Evolutionary conservation across 2,797 vertebrate genomes (phyloP), one percentile per base, ranked within the genome.

Genomic region (Macroramphosus scolopax): DNA sequence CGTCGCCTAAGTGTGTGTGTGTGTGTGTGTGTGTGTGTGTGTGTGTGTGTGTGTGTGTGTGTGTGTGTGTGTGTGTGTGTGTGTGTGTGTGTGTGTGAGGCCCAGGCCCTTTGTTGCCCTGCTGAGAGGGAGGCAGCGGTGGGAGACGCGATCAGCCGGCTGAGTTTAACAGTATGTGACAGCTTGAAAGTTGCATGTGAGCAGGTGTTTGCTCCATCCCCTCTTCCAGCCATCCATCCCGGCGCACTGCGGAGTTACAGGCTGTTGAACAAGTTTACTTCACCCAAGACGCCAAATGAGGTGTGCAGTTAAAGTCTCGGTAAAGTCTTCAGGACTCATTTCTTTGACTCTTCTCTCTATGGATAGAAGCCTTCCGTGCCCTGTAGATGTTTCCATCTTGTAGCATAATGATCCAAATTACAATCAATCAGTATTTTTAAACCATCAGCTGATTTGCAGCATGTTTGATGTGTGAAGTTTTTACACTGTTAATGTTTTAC

Each of bases 81-180:
- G 60, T 28, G 48, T 29, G 61, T 48, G 46, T 13, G 38, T 45
- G 13, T 1, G 44, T 5, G 61, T 38, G 60, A 74, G 68, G 75
- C 68, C 73, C 55, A 1, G 62, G 62, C 34, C 36, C 74, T 84
- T 84, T 81, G 77, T 76, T 79, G 58, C 47, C 14, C 6, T 18
- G 51, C 17, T 2, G 2, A 5, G n/a, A 5, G 31, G 31, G 4
- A 6, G 10, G 32, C 17, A 47, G 59, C 56, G 63, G 30, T n/a
- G n/a, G 67, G 74, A 70, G 82, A 85, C 74, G 78, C 79, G 65
- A 71, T 80, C 75, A 57, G 35, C 14, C 29, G 56, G 8, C 34
- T 88, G 85, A 87, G 64, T 32, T 60, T 87, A 89, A 89, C 75
- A 62, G 64, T 47, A 62, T 83, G 80, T 89, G 87, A 87, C 85